A percentile compares a stretch with the other conserved stretches of the same genome.
These are phyloP conservation scores for Tachysurus fulvidraco DNA, from an alignment of 2,113 vertebrate species.

Conservation along the genomic window DNA sequence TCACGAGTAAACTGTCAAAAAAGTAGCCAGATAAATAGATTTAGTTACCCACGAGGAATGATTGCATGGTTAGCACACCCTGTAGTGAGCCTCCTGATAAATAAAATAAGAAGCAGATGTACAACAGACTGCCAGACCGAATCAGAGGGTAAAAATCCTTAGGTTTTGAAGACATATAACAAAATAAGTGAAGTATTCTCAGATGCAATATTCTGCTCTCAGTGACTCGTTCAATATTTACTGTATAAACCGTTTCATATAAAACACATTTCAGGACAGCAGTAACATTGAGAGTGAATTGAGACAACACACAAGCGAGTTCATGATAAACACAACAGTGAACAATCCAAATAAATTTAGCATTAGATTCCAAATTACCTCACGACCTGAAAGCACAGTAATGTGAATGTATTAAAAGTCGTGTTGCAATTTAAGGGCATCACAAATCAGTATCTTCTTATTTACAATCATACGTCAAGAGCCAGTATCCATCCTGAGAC, in stretches of 20 bases:
- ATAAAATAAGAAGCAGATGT: slow-evolving; percentile 75
- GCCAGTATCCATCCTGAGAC: neutral
- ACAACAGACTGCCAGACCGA: slow-evolving; percentile 72
- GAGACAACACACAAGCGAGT: neutral
- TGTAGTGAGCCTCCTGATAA: slow-evolving; percentile 71
- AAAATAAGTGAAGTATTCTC: slow-evolving; percentile 58
- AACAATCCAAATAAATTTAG: neutral
- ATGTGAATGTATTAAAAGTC: neutral
- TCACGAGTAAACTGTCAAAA: slow-evolving; percentile 62
- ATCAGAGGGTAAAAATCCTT: slow-evolving; percentile 65
- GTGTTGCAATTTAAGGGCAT: neutral
- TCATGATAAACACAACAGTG: neutral
- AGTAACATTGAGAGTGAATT: neutral
- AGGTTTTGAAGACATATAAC: slow-evolving; percentile 59
- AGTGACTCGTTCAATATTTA: slow-evolving; percentile 8
- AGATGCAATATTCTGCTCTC: slow-evolving; percentile 47
- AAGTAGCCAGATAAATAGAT: slow-evolving; percentile 72
- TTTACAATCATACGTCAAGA: neutral
- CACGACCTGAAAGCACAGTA: neutral
- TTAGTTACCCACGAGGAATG: slow-evolving; percentile 69
- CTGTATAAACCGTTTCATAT: neutral
- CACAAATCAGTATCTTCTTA: neutral
- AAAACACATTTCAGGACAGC: neutral
- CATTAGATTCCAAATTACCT: neutral
- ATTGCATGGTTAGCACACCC: slow-evolving; percentile 66